These are phyloP conservation scores for Tokudaia muenninki DNA, from an alignment of 2,797 vertebrate species.

Conservation along the genomic window DNA sequence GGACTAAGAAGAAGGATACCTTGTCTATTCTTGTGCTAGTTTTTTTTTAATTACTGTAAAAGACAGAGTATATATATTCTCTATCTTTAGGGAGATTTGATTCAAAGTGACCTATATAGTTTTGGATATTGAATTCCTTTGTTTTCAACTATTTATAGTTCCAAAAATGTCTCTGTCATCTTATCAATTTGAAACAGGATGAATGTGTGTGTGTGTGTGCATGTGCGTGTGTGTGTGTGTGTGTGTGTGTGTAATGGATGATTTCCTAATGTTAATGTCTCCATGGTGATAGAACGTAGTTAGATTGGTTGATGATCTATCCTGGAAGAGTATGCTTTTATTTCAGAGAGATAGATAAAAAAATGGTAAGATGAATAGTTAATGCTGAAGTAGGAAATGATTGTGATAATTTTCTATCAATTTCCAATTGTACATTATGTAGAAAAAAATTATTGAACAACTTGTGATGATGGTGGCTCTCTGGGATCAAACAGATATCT, in stretches of 20 bases:
- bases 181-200: constrained; percentile 12
- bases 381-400: constrained; percentile 64
- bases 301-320: constrained; percentile 43
- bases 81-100: background rate
- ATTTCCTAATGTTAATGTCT: constrained; percentile 44
- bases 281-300: background rate
- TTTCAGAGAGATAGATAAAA: constrained; percentile 65
- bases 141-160: constrained; percentile 31
- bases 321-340: background rate
- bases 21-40: background rate
- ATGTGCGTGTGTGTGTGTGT: background rate
- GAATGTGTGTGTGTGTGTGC: background rate
- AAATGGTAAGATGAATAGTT: constrained; percentile 65
- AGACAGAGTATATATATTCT: background rate
- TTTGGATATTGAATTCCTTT: background rate
- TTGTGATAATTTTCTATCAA: constrained; percentile 64
- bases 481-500: constrained; percentile 75
- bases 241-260: background rate
- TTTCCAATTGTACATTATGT: constrained; percentile 68
- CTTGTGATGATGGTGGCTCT: constrained; percentile 75
- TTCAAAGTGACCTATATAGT: constrained; percentile 1
- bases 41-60: constrained; percentile 10
- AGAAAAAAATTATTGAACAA: constrained; percentile 72
- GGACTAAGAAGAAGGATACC: background rate
- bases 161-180: background rate